phyloP scores from a whole-genome alignment of 2,113 vertebrate species.

The Calonectris borealis region DNA sequence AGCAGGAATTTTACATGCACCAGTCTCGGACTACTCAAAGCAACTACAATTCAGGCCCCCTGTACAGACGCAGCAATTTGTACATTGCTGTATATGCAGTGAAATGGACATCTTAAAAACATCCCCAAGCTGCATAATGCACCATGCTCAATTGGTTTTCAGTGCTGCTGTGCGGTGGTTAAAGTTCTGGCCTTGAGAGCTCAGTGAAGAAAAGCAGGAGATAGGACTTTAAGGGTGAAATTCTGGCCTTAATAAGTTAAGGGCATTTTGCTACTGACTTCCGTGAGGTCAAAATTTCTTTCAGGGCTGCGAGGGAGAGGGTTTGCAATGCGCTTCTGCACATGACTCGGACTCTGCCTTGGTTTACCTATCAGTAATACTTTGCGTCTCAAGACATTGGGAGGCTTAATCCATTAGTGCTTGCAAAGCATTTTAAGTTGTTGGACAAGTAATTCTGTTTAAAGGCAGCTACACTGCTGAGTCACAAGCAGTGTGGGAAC shows the following conservation, averaged over 20 bases:
- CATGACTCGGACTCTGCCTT: background rate
- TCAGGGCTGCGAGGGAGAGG: background rate
- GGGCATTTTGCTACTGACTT: background rate
- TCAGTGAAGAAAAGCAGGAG: background rate
- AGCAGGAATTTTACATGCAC: background rate
- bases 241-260: background rate
- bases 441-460: slow-evolving; percentile 37
- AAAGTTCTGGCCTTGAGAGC: background rate
- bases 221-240: background rate
- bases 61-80: background rate
- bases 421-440: slow-evolving; percentile 57
- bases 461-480: slow-evolving; percentile 20
- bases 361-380: slow-evolving; percentile 10
- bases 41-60: background rate
- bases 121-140: background rate
- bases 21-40: background rate
- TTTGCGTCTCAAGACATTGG: background rate
- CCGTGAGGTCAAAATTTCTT: background rate
- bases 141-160: background rate
- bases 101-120: background rate
- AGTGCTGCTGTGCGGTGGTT: background rate
- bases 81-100: background rate
- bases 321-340: background rate
- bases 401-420: slow-evolving; percentile 32
- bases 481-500: slow-evolving; percentile 59